Conservation (phyloP, 2,888 invertebrate genomes). For the Coenonympha glycerion region DNA sequence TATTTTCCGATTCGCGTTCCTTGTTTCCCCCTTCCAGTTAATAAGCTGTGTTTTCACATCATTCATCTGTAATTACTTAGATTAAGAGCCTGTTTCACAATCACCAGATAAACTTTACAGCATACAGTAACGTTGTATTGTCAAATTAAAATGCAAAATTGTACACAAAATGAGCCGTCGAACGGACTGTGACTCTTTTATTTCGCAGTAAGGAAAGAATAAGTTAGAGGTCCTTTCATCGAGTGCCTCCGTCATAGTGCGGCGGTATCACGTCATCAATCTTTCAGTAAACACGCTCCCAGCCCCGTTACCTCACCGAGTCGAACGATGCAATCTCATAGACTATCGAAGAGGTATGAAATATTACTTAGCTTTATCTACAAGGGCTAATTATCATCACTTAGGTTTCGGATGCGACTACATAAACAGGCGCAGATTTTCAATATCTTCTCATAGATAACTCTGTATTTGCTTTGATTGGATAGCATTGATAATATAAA, state of each 20-base stretch:
- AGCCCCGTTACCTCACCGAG: conserved; percentile 26
- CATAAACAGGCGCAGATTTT: too few species aligned
- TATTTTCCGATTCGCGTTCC: conserved; percentile 56
- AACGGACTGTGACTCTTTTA: conserved; percentile 27
- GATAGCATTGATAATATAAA: too few species aligned
- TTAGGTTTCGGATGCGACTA: too few species aligned
- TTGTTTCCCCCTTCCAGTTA: conserved; percentile 46
- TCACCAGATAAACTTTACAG: too few species aligned
- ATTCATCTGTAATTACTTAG: conserved; percentile 33
- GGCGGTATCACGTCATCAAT: conserved; percentile 67
- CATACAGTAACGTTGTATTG: too few species aligned
- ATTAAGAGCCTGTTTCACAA: not conserved
- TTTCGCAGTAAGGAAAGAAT: conserved; percentile 58
- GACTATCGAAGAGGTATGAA: conserved; percentile 28
- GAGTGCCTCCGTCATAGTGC: conserved; percentile 53
- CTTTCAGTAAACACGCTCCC: conserved; percentile 57
- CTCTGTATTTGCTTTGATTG: too few species aligned
- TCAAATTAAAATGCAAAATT: too few species aligned
- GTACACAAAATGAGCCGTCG: too few species aligned
- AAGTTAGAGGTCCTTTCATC: conserved; percentile 68
- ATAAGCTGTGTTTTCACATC: conserved; percentile 41
- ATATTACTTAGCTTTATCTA: not conserved
- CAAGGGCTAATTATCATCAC: not conserved
- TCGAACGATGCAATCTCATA: conserved; percentile 32
- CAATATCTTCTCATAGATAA: too few species aligned